These are phyloP conservation scores for Osmoderma eremita DNA, from an alignment of 2,888 invertebrate genomes.

Conservation along the genomic window DNA sequence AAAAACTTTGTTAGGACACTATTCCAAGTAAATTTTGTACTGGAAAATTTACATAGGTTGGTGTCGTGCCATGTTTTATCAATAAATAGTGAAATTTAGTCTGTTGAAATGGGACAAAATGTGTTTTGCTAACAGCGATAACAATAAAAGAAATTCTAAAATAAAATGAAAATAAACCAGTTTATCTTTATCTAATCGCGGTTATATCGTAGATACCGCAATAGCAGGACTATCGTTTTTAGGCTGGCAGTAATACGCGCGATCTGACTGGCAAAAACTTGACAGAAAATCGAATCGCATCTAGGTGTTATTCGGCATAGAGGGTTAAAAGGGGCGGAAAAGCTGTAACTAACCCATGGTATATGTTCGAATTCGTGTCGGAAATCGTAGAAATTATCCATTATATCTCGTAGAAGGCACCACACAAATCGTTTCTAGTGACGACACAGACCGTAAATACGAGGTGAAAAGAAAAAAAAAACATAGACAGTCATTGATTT, in stretches of 20 bases:
- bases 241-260: neutral
- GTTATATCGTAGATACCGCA: conserved; percentile 7
- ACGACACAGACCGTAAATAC: too few relatives aligned
- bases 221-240: neutral
- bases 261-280: neutral
- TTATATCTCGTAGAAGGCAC: conserved; percentile 43
- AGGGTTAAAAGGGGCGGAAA: neutral
- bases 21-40: too few relatives aligned
- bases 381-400: conserved; percentile 59
- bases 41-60: too few relatives aligned
- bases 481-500: conserved; percentile 16
- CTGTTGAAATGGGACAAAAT: too few relatives aligned
- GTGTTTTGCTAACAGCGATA: too few relatives aligned
- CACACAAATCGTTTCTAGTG: neutral
- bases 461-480: conserved; percentile 2
- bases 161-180: conserved; percentile 12
- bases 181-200: conserved; percentile 16
- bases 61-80: too few relatives aligned
- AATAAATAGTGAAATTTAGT: too few relatives aligned
- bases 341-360: conserved; percentile 56
- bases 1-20: too few relatives aligned
- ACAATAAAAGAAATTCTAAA: neutral
- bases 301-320: neutral
- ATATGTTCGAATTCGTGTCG: conserved; percentile 58
- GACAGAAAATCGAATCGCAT: conserved; percentile 20